Percentiles rank a stretch among this genome's conserved stretches.
These are phyloP conservation scores for Sialia sialis DNA, from an alignment of 2,113 vertebrate species.

Conservation along the genomic window DNA sequence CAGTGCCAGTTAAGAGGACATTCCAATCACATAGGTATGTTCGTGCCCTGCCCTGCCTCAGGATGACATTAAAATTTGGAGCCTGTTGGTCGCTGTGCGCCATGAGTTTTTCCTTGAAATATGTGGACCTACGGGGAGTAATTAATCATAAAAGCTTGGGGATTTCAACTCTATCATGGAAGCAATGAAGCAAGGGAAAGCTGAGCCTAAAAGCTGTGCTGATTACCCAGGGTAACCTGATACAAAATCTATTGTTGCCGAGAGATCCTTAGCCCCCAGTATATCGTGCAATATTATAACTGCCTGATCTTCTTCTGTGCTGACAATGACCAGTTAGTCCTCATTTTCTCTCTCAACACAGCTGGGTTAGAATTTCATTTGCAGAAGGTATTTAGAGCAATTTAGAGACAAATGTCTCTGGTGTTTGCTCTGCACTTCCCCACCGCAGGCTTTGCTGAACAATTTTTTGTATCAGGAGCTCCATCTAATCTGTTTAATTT, in stretches of 20 bases:
- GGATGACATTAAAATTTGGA: conserved; percentile 71
- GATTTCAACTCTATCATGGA: conserved; percentile 84
- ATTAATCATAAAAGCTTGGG: conserved; percentile 87
- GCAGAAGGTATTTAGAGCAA: conserved; percentile 82
- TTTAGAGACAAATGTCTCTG: conserved; percentile 81
- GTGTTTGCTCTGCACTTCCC: conserved; percentile 78
- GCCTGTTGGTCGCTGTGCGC: conserved; percentile 52
- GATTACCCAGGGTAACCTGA: conserved; percentile 88
- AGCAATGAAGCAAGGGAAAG: conserved; percentile 84
- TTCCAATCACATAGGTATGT: not conserved
- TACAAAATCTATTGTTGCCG: conserved; percentile 90
- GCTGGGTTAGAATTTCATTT: conserved; percentile 81
- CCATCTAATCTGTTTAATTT: conserved; percentile 83
- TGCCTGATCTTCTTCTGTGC: conserved; percentile 75
- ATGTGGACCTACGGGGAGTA: conserved; percentile 80
- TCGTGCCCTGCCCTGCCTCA: not conserved
- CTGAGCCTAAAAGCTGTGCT: conserved; percentile 91
- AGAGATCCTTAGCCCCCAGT: conserved; percentile 84
- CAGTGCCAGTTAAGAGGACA: not conserved
- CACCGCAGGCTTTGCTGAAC: conserved; percentile 75
- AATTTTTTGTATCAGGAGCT: conserved; percentile 79
- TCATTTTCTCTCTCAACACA: conserved; percentile 74
- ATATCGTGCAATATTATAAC: conserved; percentile 82
- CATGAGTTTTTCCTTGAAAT: conserved; percentile 75
- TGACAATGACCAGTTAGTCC: conserved; percentile 75